A percentile compares a stretch with the other conserved stretches of the same genome.
Conservation (phyloP, 2,888 invertebrate genomes). For the Drosophila nr. perissopoda region DNA sequence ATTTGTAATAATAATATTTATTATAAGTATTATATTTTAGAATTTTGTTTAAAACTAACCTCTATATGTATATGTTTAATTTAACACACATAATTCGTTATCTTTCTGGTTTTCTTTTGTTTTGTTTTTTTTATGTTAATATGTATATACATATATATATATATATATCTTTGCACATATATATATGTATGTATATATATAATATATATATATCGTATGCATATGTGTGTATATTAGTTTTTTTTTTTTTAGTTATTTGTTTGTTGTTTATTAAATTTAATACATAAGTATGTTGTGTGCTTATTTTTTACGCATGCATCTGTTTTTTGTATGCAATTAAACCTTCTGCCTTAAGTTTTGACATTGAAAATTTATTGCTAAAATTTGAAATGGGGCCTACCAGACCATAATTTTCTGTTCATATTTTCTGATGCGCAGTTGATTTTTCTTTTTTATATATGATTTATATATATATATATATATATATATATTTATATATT, state of each 20-base stretch:
- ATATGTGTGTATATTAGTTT: constrained; percentile 33
- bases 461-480: constrained; percentile 9
- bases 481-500: constrained; percentile 47
- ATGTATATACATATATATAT: constrained; percentile 13
- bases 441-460: constrained; percentile 11
- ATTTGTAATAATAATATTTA: constrained; percentile 40
- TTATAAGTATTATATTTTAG: constrained; percentile 63
- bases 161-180: constrained; percentile 6
- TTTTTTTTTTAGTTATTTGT: constrained; percentile 30
- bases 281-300: constrained; percentile 75
- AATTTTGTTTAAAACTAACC: constrained; percentile 58
- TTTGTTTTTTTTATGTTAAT: constrained; percentile 33
- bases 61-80: constrained; percentile 57
- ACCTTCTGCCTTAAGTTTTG: constrained; percentile 47
- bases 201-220: constrained; percentile 35
- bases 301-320: constrained; percentile 49
- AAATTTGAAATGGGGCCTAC: constrained; percentile 51
- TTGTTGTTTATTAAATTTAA: constrained; percentile 63
- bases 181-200: constrained; percentile 22
- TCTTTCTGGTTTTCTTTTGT: constrained; percentile 10
- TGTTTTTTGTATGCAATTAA: constrained; percentile 41
- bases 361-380: constrained; percentile 60
- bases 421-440: constrained; percentile 15
- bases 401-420: constrained; percentile 24
- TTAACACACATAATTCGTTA: constrained; percentile 46